A percentile compares a stretch with the other conserved stretches of the same genome.
phyloP scores from a whole-genome alignment of 1,140 invertebrate species.

The Wiebesia pumilae region DNA sequence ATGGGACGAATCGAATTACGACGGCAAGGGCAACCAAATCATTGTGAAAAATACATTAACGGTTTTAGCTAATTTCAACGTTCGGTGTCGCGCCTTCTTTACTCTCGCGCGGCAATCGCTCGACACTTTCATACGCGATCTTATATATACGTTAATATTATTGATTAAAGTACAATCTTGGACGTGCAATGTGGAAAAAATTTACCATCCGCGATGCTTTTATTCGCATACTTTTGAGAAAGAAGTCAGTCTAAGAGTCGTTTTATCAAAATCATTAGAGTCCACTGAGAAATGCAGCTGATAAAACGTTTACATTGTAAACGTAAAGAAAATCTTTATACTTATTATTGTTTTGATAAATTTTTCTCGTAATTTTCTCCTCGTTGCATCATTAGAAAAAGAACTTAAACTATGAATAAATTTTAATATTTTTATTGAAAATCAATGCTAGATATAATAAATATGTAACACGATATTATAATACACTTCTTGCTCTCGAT shows the following conservation, averaged over 20 bases:
- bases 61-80: too few species aligned
- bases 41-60: too few species aligned
- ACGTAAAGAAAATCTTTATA: too few species aligned
- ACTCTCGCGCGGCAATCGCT: too few species aligned
- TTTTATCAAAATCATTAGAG: neutral
- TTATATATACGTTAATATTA: neutral
- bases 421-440: constrained; percentile 48
- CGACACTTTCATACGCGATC: neutral
- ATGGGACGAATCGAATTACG: too few species aligned
- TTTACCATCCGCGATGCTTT: neutral
- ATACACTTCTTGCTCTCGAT: constrained; percentile 54
- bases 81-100: too few species aligned
- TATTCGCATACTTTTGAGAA: neutral
- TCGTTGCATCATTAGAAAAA: constrained; percentile 24
- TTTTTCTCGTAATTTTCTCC: neutral
- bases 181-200: neutral
- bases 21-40: too few species aligned
- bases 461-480: constrained; percentile 53
- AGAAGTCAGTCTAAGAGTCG: neutral
- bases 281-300: neutral
- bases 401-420: constrained; percentile 37
- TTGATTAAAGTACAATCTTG: neutral
- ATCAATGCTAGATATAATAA: constrained; percentile 47
- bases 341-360: neutral
- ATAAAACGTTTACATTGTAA: too few species aligned